Conservation (phyloP, 2,797 vertebrate species). For the Decapterus maruadsi region DNA sequence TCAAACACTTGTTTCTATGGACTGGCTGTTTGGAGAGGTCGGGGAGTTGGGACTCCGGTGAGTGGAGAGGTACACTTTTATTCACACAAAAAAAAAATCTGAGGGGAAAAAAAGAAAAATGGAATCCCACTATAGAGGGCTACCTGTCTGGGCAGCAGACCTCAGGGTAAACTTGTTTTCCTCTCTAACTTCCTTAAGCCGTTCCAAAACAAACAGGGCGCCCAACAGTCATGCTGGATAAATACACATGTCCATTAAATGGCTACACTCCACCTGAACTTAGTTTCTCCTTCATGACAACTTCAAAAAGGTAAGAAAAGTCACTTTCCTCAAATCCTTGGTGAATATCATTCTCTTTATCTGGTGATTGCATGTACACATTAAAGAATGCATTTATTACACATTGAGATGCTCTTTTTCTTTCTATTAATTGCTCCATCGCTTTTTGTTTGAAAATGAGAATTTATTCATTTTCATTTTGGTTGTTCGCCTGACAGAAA, state of each 20-base stretch:
- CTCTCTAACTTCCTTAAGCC: constrained; percentile 83
- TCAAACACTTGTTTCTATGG: constrained; percentile 81
- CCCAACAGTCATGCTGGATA: constrained; percentile 82
- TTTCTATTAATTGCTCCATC: not conserved
- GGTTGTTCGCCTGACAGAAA: not conserved
- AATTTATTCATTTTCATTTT: not conserved
- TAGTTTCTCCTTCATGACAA: constrained; percentile 68
- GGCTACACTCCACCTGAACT: constrained; percentile 78
- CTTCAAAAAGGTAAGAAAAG: constrained; percentile 71
- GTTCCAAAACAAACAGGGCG: constrained; percentile 86
- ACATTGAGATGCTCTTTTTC: not conserved
- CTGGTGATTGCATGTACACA: constrained; percentile 6
- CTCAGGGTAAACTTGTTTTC: constrained; percentile 86
- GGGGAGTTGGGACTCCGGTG: constrained; percentile 64
- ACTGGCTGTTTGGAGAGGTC: constrained; percentile 72
- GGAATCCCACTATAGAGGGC: constrained; percentile 75
- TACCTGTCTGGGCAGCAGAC: constrained; percentile 83
- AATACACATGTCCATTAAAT: constrained; percentile 81
- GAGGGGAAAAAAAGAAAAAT: constrained; percentile 57
- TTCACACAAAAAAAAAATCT: constrained; percentile 57
- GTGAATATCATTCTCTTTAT: constrained; percentile 47
- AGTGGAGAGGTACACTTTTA: constrained; percentile 70
- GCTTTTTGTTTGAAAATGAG: not conserved
- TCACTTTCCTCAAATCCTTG: constrained; percentile 41
- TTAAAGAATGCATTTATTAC: constrained; percentile 2